Percentiles rank a stretch among this genome's conserved stretches.
phyloP scores from a whole-genome alignment of 2,888 invertebrate genomes.

The Melitaea athalia region DNA sequence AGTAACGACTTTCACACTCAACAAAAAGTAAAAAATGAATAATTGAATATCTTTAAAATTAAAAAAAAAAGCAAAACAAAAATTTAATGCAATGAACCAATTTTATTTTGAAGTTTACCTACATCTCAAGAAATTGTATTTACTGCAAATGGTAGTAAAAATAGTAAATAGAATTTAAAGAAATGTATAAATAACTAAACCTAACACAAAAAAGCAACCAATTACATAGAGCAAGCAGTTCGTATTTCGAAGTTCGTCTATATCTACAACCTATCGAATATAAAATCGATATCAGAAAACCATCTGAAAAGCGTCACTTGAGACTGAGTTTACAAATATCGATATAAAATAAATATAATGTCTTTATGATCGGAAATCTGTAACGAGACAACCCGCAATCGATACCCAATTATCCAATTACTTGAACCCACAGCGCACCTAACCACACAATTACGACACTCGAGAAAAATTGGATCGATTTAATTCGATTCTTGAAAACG shows the following conservation, averaged over 20 bases:
- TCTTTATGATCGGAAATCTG: conserved; percentile 44
- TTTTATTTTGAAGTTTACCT: too few relatives aligned
- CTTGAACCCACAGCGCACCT: conserved; percentile 43
- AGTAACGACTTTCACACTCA: too few relatives aligned
- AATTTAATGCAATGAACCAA: too few relatives aligned
- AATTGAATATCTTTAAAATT: too few relatives aligned
- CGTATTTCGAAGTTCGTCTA: neutral
- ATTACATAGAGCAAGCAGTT: neutral
- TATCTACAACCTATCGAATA: neutral
- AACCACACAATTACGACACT: conserved; percentile 42
- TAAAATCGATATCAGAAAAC: neutral
- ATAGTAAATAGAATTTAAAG: too few relatives aligned
- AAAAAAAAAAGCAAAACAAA: too few relatives aligned
- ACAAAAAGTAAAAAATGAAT: too few relatives aligned
- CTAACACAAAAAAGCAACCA: too few relatives aligned
- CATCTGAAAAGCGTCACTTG: neutral
- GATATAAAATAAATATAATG: conserved; percentile 48
- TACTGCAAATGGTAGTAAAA: too few relatives aligned
- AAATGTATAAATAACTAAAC: too few relatives aligned
- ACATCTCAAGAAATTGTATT: too few relatives aligned
- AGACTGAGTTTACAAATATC: conserved; percentile 20
- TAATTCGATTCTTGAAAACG: conserved; percentile 40
- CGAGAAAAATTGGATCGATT: conserved; percentile 38
- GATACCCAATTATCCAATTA: conserved; percentile 58
- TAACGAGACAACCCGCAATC: conserved; percentile 45